A percentile compares a stretch with the other conserved stretches of the same genome.
Conservation (phyloP, 2,888 invertebrate species). For the Cerastoderma edule region DNA sequence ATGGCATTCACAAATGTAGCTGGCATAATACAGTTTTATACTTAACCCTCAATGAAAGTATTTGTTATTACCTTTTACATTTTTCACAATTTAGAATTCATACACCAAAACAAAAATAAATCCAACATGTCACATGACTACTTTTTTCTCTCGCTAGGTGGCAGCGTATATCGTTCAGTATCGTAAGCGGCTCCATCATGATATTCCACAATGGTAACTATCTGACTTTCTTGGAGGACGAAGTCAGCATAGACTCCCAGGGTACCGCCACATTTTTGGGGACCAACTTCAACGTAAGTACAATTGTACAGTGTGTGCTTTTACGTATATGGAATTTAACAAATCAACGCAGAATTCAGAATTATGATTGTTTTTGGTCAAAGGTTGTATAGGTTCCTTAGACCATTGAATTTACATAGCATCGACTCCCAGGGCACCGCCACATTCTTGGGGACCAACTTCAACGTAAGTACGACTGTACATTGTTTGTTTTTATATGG, state of each 20-base stretch:
- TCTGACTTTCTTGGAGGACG: conserved; percentile 13
- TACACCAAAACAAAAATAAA: too few species aligned
- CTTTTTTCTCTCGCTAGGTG: conserved; percentile 86
- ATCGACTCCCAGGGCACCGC: not conserved
- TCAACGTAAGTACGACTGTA: not conserved
- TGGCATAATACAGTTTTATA: too few species aligned
- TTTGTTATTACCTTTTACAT: not conserved
- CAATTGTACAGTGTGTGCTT: not conserved
- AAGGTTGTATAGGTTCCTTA: too few species aligned
- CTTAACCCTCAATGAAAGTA: too few species aligned
- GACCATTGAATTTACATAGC: too few species aligned
- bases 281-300: not conserved
- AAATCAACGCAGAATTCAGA: not conserved
- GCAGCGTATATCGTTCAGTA: conserved; percentile 92
- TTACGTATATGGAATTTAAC: not conserved
- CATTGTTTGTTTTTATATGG: not conserved
- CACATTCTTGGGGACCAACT: not conserved
- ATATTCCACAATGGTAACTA: conserved; percentile 90
- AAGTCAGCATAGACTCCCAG: conserved; percentile 11
- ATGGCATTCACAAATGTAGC: too few species aligned
- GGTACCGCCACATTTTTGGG: not conserved
- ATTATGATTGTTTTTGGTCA: too few species aligned
- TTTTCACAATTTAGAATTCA: too few species aligned
- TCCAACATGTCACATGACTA: too few species aligned
- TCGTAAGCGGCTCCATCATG: conserved; percentile 92